A percentile compares a stretch with the other conserved stretches of the same genome.
Evolutionary conservation across 2,797 vertebrate genomes (phyloP).

Genomic region (Gymnocypris eckloni): DNA sequence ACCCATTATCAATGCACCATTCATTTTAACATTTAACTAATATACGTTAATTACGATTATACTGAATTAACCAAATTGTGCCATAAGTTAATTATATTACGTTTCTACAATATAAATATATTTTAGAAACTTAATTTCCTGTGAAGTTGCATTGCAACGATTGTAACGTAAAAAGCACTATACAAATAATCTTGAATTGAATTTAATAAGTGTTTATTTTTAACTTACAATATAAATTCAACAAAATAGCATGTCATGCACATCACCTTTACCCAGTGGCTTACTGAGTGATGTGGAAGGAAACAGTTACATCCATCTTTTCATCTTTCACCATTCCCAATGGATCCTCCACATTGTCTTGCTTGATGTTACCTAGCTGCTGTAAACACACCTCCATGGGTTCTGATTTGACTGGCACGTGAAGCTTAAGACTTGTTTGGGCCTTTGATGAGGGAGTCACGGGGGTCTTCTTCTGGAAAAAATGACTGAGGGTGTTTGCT

Average conservation of each 20-base stretch:
- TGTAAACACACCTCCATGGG: constrained; percentile 51
- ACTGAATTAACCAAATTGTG: too few relatives aligned
- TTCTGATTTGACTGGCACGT: constrained; percentile 71
- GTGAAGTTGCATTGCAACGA: too few relatives aligned
- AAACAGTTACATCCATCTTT: constrained; percentile 49
- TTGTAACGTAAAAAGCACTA: too few relatives aligned
- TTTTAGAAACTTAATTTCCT: too few relatives aligned
- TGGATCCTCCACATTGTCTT: constrained; percentile 53
- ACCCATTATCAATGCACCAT: not conserved
- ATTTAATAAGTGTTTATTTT: not conserved
- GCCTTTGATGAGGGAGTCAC: constrained; percentile 31
- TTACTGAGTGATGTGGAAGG: constrained; percentile 80
- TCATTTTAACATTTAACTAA: not conserved
- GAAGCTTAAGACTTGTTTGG: not conserved
- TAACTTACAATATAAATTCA: not conserved
- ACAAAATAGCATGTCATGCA: not conserved
- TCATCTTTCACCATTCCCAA: constrained; percentile 38
- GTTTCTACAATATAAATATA: too few relatives aligned
- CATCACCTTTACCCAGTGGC: constrained; percentile 82
- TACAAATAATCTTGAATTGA: too few relatives aligned
- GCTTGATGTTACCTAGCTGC: constrained; percentile 55
- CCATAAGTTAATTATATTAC: too few relatives aligned
- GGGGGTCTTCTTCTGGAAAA: constrained; percentile 74
- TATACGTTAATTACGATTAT: not conserved
- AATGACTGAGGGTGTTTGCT: constrained; percentile 69